Evolutionary conservation across 1,140 invertebrate species (phyloP), one percentile per base, ranked within the genome.

Genomic region (Chironomus tepperi): DNA sequence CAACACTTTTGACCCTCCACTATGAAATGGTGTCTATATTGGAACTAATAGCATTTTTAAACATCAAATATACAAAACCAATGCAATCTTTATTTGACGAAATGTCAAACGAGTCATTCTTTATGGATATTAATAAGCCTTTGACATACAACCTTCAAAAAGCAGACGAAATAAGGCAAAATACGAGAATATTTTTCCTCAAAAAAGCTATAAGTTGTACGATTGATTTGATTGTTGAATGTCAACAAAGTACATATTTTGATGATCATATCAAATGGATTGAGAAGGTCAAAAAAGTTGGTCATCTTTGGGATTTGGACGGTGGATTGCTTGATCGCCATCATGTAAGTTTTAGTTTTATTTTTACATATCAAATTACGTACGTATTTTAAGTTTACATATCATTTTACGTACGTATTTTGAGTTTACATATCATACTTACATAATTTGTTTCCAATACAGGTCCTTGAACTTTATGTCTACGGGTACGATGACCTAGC

Each of bases 251-350:
- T 43, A 78, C 86, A 43, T 87, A 87, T 77, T 85, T 86, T 65
- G 81, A 81, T 2, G 87, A 91, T 76, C 88, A 88, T 76, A 79
- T 86, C 21, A 77, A 81, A 7, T 93, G 91, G 88, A 90, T 93
- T 83, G 82, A 87, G 78, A 88, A 89, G 78, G 88, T 91, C 75
- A 83, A 89, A 67, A 85, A 84, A 18, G 81, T 97, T 21, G 91
- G 91, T 0, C 86, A 88, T 64, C 87, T 91, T 73, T 97, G 95
- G 93, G 87, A 89, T 75, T 81, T 96, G 42, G 89, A 93, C 79
- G 84, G 86, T 18, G 9, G 92, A 94, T 78, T 86, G 88, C 76
- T 82, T 97, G 43, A 87, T 88, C 86, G 90, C 77, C 90, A 93
- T 83, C 89, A 94, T 84, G 83, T 85, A 81, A 79, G 78, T 76